Evolutionary conservation across 1,140 invertebrate genomes (phyloP), one percentile per base, ranked within the genome.

Genomic region (Agraylea sexmaculata): DNA sequence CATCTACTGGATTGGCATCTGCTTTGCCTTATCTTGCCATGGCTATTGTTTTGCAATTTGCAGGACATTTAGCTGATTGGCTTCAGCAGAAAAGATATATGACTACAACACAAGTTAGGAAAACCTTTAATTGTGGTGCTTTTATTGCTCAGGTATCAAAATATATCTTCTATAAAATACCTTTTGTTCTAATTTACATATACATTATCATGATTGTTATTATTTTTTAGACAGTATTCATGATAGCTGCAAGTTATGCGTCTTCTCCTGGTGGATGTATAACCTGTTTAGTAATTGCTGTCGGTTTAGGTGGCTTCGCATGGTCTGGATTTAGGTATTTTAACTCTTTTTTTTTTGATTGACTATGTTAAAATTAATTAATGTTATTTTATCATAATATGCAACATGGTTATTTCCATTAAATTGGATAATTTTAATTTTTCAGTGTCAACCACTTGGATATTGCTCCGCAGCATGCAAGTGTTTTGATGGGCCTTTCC

Each of bases 1-100:
- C 78, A 29, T 74, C 83, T 53, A 78, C 82, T 30, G 87, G 89
- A 20, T 80, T 83, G 53, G 53, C 88, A 30, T 80, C 87, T 2
- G 85, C 86, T 1, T 54, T 91, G 15, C 88, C 89, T 0, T 93
- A 93, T 55, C 54, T 92, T 23, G 78, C 80, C 1, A 89, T 92
- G 86, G 77, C 82, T 0, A 62, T 87, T 27, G 71, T 83, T 10
- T 63, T 92, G 3, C 82, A 84, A 57, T 55, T 78, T 33, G 76
- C 83, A 4, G 89, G 88, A 0, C 75, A 82, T 43, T 53, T 89
- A 10, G 85, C 88, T 2, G 90, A 93, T 66, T 78, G 72, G 60
- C 53, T 88, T 17, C 64, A 80, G 44, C 60, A 63, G 8, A 71
- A 64, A 38, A 68, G 74, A 43, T 60, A 75, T 38, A 56, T 87